A percentile compares a stretch with the other conserved stretches of the same genome.
Conservation (phyloP, 1,140 invertebrate genomes). For the Psilanteris sp. region DNA sequence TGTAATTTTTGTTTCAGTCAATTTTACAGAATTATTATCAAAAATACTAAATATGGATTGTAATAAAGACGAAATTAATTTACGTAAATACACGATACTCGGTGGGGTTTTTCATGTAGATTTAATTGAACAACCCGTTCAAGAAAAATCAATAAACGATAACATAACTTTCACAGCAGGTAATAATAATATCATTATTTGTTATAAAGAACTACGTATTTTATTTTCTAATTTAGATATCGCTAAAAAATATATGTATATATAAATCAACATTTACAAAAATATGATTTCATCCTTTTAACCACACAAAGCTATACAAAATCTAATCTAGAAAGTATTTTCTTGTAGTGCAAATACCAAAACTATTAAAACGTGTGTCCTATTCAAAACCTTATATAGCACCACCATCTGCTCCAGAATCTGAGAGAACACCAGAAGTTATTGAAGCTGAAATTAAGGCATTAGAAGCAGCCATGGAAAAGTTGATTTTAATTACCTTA, state of each 20-base stretch:
- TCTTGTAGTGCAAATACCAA: slow-evolving; percentile 84
- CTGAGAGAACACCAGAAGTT: slow-evolving; percentile 87
- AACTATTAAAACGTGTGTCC: slow-evolving; percentile 83
- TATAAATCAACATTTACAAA: too few relatives aligned
- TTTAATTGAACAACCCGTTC: slow-evolving; percentile 84
- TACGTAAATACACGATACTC: slow-evolving; percentile 83
- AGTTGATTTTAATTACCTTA: slow-evolving; percentile 85
- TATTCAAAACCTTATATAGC: slow-evolving; percentile 86
- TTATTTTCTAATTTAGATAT: too few relatives aligned
- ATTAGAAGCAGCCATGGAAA: slow-evolving; percentile 87
- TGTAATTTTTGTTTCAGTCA: too few relatives aligned
- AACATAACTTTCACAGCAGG: slow-evolving; percentile 77
- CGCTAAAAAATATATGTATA: too few relatives aligned
- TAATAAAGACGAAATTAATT: slow-evolving; percentile 82
- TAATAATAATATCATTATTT: too few relatives aligned
- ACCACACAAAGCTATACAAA: too few relatives aligned
- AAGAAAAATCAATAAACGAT: slow-evolving; percentile 80
- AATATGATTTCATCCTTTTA: too few relatives aligned
- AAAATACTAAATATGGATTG: slow-evolving; percentile 69
- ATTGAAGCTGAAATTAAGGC: slow-evolving; percentile 89
- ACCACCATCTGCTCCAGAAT: slow-evolving; percentile 83
- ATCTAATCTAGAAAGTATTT: slow-evolving; percentile 24
- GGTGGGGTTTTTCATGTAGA: slow-evolving; percentile 84
- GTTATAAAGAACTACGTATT: too few relatives aligned
- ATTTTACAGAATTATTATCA: slow-evolving; percentile 70